These are phyloP conservation scores for Corticium candelabrum DNA, from an alignment of 37 sponge, comb jelly and placozoan genomes.

Conservation along the genomic window DNA sequence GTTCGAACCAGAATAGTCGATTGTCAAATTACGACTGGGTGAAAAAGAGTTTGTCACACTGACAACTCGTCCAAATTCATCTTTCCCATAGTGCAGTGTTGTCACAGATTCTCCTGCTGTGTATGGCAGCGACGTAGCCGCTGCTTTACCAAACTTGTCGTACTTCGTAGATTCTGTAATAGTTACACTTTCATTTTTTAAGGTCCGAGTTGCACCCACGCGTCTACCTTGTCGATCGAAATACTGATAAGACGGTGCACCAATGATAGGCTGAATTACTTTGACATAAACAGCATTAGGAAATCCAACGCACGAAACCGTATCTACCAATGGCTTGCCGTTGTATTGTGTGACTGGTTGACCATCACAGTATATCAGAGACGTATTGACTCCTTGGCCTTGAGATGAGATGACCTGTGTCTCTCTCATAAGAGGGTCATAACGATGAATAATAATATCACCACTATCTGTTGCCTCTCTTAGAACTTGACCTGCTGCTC, in stretches of 20 bases:
- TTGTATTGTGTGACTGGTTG: too few relatives aligned
- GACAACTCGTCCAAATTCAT: too few relatives aligned
- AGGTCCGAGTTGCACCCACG: too few relatives aligned
- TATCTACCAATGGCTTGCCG: too few relatives aligned
- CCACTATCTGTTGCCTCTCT: neutral
- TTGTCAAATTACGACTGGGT: too few relatives aligned
- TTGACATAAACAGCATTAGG: neutral
- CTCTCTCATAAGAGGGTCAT: neutral
- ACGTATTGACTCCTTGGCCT: neutral
- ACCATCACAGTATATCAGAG: neutral
- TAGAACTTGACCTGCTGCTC: neutral
- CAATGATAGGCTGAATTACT: neutral
- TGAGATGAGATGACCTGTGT: neutral
- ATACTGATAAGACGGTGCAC: neutral
- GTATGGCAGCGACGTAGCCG: too few relatives aligned
- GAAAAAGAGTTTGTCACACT: too few relatives aligned
- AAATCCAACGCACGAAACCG: too few relatives aligned
- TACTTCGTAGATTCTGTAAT: neutral
- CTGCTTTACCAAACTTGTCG: neutral
- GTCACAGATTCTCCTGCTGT: too few relatives aligned
- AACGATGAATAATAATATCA: neutral
- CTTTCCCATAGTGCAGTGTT: too few relatives aligned
- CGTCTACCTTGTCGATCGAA: neutral
- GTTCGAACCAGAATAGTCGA: neutral
- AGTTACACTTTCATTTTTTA: too few relatives aligned